Percentiles rank a stretch among this genome's conserved stretches.
Evolutionary conservation across 2,113 vertebrate species (phyloP).

Genomic region (Pithys albifrons): DNA sequence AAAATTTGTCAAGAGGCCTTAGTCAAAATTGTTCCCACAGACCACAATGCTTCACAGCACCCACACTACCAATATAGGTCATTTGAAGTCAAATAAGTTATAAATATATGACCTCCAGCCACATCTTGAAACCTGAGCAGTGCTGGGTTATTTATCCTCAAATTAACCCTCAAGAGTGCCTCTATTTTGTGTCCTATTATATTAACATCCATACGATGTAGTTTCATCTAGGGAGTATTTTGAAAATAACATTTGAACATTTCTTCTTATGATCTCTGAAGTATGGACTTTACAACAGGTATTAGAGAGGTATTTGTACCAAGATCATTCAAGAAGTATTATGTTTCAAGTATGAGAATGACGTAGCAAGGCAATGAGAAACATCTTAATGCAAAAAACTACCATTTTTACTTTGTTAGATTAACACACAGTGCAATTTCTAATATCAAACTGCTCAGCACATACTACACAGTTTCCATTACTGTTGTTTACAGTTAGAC

Average conservation of each 20-base stretch:
- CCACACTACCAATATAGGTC: background rate
- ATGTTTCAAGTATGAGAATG: background rate
- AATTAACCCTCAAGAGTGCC: background rate
- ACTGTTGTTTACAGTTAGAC: background rate
- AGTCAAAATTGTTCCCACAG: background rate
- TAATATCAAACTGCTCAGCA: background rate
- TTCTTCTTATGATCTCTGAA: background rate
- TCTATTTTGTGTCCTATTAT: background rate
- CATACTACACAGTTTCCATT: background rate
- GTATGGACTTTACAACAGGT: background rate
- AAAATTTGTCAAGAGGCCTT: background rate
- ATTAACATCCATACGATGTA: background rate
- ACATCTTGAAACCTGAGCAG: background rate
- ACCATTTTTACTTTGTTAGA: background rate
- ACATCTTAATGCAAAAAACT: background rate
- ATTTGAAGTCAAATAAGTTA: background rate
- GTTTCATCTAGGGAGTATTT: background rate
- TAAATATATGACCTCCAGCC: background rate
- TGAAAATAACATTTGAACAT: background rate
- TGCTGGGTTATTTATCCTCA: background rate
- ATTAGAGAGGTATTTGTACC: background rate
- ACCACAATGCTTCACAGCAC: background rate
- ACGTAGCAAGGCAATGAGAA: background rate
- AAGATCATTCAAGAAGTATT: background rate
- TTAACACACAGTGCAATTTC: background rate